phyloP scores from a whole-genome alignment of 1,140 invertebrate species.

The Oppia nitens region DNA sequence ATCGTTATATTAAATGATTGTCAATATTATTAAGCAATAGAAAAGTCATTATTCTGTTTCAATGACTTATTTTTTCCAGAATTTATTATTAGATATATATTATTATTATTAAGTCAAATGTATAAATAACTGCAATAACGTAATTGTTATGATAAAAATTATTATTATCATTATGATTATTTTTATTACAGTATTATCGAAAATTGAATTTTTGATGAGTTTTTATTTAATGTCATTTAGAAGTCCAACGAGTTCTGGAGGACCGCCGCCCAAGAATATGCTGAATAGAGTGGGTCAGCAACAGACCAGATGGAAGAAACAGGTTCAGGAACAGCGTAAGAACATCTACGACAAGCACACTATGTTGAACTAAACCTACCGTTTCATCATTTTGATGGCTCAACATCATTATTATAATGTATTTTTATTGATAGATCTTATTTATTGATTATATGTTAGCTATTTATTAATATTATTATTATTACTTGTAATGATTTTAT shows the following conservation, averaged over 20 bases:
- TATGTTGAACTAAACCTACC: conserved; percentile 66
- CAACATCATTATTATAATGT: neutral
- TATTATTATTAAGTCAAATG: too few species aligned
- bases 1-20: conserved; percentile 12
- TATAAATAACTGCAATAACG: too few species aligned
- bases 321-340: conserved; percentile 84
- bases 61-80: too few species aligned
- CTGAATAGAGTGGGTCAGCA: conserved; percentile 86
- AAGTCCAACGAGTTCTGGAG: conserved; percentile 2
- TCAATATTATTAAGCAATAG: conserved; percentile 25
- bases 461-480: neutral
- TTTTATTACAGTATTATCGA: neutral
- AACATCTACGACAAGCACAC: conserved; percentile 95
- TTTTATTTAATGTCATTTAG: conserved; percentile 24
- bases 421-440: neutral
- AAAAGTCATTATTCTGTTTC: too few species aligned
- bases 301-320: conserved; percentile 91
- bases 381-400: neutral
- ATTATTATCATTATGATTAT: neutral
- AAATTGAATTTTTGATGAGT: neutral
- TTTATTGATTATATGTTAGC: neutral
- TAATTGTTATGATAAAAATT: conserved; percentile 16
- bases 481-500: neutral
- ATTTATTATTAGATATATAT: too few species aligned
- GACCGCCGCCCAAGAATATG: conserved; percentile 34